phyloP scores from a whole-genome alignment of 2,888 invertebrate genomes.

The Ophion ventricosus region DNA sequence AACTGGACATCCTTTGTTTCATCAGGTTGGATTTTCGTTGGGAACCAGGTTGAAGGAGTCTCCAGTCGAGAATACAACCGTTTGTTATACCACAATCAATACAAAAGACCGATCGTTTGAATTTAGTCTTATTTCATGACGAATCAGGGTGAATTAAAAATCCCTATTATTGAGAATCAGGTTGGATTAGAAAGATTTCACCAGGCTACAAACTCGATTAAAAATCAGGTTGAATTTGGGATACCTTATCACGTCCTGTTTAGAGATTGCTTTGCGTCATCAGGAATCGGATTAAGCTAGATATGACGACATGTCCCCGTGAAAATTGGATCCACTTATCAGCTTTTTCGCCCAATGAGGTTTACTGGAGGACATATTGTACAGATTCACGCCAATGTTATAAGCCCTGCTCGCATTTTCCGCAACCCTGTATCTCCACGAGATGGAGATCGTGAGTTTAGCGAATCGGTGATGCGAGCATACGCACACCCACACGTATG shows the following conservation, averaged over 20 bases:
- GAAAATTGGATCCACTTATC: too few species aligned
- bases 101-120: background rate
- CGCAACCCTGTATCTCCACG: background rate
- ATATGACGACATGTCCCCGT: too few species aligned
- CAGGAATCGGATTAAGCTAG: background rate
- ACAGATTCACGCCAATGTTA: background rate
- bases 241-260: background rate
- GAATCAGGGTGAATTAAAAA: background rate
- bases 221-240: background rate
- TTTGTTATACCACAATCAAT: background rate
- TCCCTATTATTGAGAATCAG: background rate
- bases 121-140: background rate
- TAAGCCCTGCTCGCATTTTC: background rate
- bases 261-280: background rate
- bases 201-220: background rate
- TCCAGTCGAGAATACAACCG: too few species aligned
- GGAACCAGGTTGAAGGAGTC: too few species aligned
- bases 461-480: background rate
- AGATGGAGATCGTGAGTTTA: background rate
- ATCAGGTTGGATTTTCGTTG: background rate
- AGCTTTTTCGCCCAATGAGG: background rate
- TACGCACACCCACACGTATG: background rate
- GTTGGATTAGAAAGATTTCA: background rate
- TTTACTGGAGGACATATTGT: background rate
- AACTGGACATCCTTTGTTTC: background rate